These are phyloP conservation scores for Genyomyrus donnyi DNA, from an alignment of 2,113 vertebrate species.

Conservation along the genomic window DNA sequence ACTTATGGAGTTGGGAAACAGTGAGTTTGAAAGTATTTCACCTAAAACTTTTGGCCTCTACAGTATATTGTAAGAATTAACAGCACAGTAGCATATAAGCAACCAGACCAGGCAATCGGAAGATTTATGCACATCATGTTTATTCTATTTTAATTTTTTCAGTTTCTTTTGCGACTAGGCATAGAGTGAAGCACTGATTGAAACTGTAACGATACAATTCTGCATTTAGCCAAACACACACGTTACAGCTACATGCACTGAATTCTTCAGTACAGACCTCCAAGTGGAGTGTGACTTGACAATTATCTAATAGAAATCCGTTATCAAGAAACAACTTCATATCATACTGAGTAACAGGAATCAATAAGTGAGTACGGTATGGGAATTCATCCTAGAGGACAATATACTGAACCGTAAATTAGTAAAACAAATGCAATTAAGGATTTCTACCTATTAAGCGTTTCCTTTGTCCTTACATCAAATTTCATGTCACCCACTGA, in stretches of 20 bases:
- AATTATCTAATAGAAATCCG: constrained; percentile 11
- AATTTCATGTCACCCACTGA: neutral
- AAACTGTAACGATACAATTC: constrained; percentile 20
- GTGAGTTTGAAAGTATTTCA: neutral
- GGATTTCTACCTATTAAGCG: neutral
- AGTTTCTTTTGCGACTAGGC: neutral
- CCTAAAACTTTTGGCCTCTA: neutral
- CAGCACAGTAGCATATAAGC: neutral
- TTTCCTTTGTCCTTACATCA: neutral
- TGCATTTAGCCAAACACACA: constrained; percentile 21
- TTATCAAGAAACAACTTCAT: constrained; percentile 6
- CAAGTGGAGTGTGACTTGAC: constrained; percentile 9
- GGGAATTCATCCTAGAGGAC: neutral
- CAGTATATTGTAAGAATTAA: neutral
- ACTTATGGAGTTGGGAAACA: neutral
- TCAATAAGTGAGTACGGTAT: constrained; percentile 7
- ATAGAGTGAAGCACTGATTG: constrained; percentile 11
- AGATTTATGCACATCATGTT: constrained; percentile 12
- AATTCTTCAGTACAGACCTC: constrained; percentile 16
- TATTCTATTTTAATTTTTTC: constrained; percentile 11
- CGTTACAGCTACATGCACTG: constrained; percentile 22
- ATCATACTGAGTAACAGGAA: constrained; percentile 13
- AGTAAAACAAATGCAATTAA: neutral
- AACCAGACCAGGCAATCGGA: neutral
- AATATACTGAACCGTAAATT: neutral